Conservation (phyloP, 1,140 invertebrate genomes). For the Heliconius eleuchia region DNA sequence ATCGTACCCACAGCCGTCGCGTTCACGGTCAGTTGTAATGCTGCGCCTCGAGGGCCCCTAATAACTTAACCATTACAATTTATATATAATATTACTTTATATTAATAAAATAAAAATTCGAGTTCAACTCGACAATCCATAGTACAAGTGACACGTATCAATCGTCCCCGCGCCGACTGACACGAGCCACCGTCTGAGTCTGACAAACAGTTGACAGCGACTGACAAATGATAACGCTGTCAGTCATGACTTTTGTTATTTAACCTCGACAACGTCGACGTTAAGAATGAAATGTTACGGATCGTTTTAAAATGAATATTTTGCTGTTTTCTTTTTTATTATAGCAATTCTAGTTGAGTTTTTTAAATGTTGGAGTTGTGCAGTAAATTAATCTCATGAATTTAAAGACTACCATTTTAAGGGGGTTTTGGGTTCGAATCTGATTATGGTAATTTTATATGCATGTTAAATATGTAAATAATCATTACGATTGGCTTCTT, state of each 20-base stretch:
- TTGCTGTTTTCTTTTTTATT: not conserved
- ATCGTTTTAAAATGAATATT: conserved; percentile 14
- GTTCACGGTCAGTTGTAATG: no score
- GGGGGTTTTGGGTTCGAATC: no score
- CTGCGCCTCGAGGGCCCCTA: no score
- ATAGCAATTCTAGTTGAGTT: not conserved
- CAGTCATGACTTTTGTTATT: conserved; percentile 42
- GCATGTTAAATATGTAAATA: no score
- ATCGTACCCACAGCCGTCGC: no score
- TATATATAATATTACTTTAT: not conserved
- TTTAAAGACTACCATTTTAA: no score
- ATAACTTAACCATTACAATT: not conserved
- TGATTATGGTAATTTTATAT: no score
- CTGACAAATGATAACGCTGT: conserved; percentile 58
- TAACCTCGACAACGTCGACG: conserved; percentile 8
- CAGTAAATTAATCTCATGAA: not conserved
- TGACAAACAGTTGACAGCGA: conserved; percentile 61
- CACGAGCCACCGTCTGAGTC: conserved; percentile 55
- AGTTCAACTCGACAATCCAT: conserved; percentile 10
- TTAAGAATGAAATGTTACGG: conserved; percentile 14
- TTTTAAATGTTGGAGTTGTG: not conserved
- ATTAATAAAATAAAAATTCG: not conserved
- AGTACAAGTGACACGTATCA: conserved; percentile 27
- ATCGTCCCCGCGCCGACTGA: conserved; percentile 44
- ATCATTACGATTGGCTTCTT: no score